Evolutionary conservation across 1,140 invertebrate genomes (phyloP).

Genomic region (Trissolcus basalis): DNA sequence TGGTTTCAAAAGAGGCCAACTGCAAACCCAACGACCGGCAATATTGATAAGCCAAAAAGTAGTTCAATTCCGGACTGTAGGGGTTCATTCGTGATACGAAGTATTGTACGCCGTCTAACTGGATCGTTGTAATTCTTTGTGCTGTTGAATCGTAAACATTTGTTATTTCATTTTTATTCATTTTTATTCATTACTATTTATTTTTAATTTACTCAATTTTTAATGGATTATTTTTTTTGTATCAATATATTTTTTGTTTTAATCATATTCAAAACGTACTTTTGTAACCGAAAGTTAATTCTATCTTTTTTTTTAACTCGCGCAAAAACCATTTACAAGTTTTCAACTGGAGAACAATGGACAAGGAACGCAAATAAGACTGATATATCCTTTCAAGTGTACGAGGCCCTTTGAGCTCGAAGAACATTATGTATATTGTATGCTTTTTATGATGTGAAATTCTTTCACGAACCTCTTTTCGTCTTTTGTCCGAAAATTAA

Average conservation of each 20-base stretch:
- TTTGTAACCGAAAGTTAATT: not conserved
- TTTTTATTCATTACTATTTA: not conserved
- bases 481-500: conserved; percentile 1
- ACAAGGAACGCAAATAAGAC: conserved; percentile 15
- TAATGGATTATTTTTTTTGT: too few relatives aligned
- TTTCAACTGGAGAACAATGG: conserved; percentile 24
- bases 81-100: conserved; percentile 92
- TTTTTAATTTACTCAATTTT: too few relatives aligned
- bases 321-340: not conserved
- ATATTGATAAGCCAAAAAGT: conserved; percentile 91
- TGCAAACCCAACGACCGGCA: conserved; percentile 90
- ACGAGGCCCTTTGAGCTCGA: conserved; percentile 9
- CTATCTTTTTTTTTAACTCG: not conserved
- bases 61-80: conserved; percentile 90
- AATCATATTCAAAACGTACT: not conserved
- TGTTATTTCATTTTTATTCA: too few relatives aligned
- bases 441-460: conserved; percentile 1
- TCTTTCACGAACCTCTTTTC: conserved; percentile 1
- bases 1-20: conserved; percentile 88
- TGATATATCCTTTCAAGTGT: conserved; percentile 17
- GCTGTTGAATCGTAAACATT: conserved; percentile 77
- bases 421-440: not conserved
- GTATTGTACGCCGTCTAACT: conserved; percentile 89
- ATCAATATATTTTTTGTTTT: too few relatives aligned
- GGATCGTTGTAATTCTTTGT: conserved; percentile 89